A percentile compares a stretch with the other conserved stretches of the same genome.
Evolutionary conservation across 2,888 invertebrate genomes (phyloP).

Genomic region (Candidula unifasciata): DNA sequence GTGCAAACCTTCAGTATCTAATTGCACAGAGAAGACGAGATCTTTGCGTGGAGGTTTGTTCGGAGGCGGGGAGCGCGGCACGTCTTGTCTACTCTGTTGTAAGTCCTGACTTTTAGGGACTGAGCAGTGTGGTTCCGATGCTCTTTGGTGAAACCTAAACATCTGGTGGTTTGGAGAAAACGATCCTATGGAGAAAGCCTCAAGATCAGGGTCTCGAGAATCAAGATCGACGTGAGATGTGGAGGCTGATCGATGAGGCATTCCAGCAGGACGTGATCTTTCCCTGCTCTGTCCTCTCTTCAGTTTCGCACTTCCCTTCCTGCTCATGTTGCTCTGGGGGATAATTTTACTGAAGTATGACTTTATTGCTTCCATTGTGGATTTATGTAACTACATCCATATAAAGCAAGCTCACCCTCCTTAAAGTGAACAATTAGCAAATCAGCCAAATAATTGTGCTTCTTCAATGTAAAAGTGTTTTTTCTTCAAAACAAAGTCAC

Average conservation of each 20-base stretch:
- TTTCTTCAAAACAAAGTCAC: no score
- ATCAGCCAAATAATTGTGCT: no score
- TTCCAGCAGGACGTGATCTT: conserved; percentile 24
- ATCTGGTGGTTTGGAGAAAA: conserved; percentile 31
- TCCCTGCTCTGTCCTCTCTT: conserved; percentile 46
- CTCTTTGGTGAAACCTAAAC: conserved; percentile 32
- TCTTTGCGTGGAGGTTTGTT: conserved; percentile 72
- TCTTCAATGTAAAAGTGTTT: no score
- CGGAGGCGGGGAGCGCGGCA: conserved; percentile 63
- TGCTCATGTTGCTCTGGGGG: conserved; percentile 50
- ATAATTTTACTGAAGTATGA: conserved; percentile 67
- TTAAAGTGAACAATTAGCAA: not conserved
- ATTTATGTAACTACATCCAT: not conserved
- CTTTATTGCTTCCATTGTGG: conserved; percentile 68
- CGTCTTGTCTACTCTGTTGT: conserved; percentile 22
- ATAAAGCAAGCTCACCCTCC: not conserved
- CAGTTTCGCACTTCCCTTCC: conserved; percentile 59
- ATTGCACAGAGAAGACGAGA: conserved; percentile 66
- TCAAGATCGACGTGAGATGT: conserved; percentile 56
- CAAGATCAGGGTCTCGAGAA: conserved; percentile 31
- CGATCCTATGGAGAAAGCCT: conserved; percentile 4
- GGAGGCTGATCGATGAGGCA: conserved; percentile 55
- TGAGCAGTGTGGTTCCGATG: conserved; percentile 38
- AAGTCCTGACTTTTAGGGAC: not conserved
- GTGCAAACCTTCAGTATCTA: conserved; percentile 54